Conservation (phyloP, 2,797 vertebrate genomes). For the Leuciscus waleckii region DNA sequence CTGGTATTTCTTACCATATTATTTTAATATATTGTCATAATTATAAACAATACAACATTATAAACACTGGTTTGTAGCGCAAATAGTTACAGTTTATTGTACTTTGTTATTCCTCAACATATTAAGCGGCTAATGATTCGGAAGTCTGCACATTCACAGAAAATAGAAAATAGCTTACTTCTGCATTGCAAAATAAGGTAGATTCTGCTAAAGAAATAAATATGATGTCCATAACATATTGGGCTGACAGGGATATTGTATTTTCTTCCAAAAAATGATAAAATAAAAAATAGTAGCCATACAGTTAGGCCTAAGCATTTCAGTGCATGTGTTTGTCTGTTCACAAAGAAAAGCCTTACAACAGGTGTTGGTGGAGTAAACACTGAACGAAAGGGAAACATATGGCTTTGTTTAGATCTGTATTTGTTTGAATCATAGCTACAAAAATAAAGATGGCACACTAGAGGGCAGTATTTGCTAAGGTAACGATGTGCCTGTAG, state of each 20-base stretch:
- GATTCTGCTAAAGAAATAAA: neutral
- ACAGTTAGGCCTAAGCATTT: neutral
- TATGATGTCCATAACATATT: neutral
- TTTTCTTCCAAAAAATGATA: neutral
- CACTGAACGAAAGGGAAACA: neutral
- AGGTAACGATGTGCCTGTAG: neutral
- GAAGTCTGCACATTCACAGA: neutral
- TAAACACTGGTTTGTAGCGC: neutral
- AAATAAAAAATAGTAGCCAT: neutral
- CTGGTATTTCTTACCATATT: neutral
- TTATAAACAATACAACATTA: neutral
- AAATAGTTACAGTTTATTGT: neutral
- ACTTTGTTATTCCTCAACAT: neutral
- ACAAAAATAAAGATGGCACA: neutral
- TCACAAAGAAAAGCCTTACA: neutral
- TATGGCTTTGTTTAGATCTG: neutral
- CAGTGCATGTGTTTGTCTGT: neutral
- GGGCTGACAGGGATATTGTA: neutral
- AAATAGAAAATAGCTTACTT: neutral
- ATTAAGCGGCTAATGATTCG: neutral
- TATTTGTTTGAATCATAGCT: neutral
- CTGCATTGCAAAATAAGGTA: neutral
- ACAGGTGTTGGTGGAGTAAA: neutral
- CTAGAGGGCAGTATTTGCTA: constrained; percentile 28
- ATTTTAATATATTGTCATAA: neutral